phyloP scores from a whole-genome alignment of 2,797 vertebrate genomes.

The Notoglanidium macrostoma region DNA sequence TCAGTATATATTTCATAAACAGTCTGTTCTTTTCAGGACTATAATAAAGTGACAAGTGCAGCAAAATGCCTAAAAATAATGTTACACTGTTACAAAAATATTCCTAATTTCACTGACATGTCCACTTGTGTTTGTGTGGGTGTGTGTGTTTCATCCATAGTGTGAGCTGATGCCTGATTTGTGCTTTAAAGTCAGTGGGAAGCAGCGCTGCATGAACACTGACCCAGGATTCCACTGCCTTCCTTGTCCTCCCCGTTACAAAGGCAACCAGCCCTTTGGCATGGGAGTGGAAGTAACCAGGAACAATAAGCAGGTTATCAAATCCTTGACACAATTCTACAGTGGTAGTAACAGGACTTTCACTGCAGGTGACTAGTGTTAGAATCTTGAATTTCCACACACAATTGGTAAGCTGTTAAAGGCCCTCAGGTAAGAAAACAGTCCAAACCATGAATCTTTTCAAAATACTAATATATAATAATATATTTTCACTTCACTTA shows the following conservation, averaged over 20 bases:
- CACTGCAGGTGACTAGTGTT: not conserved
- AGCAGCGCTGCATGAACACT: slow-evolving; percentile 89
- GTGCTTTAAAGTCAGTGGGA: slow-evolving; percentile 85
- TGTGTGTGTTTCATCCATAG: slow-evolving; percentile 65
- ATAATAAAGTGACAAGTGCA: not conserved
- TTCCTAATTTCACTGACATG: not conserved
- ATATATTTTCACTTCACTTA: not conserved
- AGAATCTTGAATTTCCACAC: not conserved
- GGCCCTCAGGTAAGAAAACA: not conserved
- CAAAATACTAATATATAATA: not conserved
- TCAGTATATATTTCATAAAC: no score
- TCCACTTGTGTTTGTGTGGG: not conserved
- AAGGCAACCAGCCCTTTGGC: slow-evolving; percentile 91
- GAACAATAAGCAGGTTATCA: slow-evolving; percentile 87
- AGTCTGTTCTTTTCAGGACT: not conserved
- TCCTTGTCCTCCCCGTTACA: slow-evolving; percentile 93
- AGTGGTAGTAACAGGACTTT: not conserved
- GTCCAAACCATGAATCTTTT: not conserved
- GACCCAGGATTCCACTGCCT: slow-evolving; percentile 95
- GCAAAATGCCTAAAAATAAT: not conserved
- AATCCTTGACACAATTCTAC: not conserved
- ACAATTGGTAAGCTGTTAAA: not conserved
- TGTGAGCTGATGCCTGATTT: slow-evolving; percentile 89
- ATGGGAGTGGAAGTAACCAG: slow-evolving; percentile 88
- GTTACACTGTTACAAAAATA: not conserved